phyloP scores from a whole-genome alignment of 1,140 invertebrate genomes.

The Leguminivora glycinivorella region DNA sequence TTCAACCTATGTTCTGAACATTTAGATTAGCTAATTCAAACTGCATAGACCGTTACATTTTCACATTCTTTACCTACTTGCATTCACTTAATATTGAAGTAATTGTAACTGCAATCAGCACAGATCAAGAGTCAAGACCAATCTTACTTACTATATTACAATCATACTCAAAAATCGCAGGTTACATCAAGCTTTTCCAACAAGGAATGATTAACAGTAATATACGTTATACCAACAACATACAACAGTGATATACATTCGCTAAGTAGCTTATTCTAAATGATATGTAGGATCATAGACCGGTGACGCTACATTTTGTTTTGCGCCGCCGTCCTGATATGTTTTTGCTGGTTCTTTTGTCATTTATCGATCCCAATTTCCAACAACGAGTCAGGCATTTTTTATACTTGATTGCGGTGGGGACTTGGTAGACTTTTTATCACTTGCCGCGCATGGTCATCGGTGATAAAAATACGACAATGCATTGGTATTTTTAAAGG shows the following conservation, averaged over 20 bases:
- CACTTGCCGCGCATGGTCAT: background rate
- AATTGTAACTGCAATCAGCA: background rate
- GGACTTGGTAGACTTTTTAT: too few species aligned
- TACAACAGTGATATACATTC: conserved; percentile 51
- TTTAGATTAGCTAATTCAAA: too few species aligned
- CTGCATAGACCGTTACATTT: too few species aligned
- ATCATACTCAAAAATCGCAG: background rate
- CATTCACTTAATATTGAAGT: too few species aligned
- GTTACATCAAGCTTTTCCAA: conserved; percentile 34
- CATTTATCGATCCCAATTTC: conserved; percentile 26
- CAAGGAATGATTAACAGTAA: conserved; percentile 49
- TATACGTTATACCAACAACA: conserved; percentile 49
- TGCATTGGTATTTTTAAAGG: too few species aligned
- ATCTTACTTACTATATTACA: conserved; percentile 15
- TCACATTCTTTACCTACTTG: too few species aligned
- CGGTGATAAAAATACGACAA: too few species aligned
- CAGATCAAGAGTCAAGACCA: background rate
- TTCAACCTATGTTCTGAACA: too few species aligned
- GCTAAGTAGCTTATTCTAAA: conserved; percentile 53
- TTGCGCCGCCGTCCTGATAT: conserved; percentile 51
- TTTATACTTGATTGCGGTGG: too few species aligned
- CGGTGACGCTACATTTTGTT: conserved; percentile 36
- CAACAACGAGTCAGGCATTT: background rate
- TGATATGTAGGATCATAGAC: conserved; percentile 62
- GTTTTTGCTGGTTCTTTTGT: conserved; percentile 61